A percentile compares a stretch with the other conserved stretches of the same genome.
Evolutionary conservation across 2,113 vertebrate genomes (phyloP).

Genomic region (Rhinopithecus roxellana): DNA sequence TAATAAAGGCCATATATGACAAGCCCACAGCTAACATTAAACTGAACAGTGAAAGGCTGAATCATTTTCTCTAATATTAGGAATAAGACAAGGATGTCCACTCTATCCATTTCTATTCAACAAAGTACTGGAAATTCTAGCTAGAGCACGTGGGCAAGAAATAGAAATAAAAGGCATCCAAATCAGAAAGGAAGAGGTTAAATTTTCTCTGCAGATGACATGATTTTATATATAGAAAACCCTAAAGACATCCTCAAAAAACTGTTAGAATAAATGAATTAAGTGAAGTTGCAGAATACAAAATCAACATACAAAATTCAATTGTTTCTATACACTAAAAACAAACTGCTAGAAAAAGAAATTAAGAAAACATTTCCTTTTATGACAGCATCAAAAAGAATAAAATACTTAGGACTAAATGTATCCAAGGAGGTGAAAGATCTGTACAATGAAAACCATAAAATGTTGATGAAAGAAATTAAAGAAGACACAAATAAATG

Average conservation of each 20-base stretch:
- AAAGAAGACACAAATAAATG: background rate
- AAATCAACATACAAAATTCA: background rate
- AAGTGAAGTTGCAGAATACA: background rate
- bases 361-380: background rate
- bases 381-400: background rate
- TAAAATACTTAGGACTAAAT: background rate
- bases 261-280: background rate
- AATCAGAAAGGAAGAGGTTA: background rate
- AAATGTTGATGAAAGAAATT: background rate
- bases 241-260: background rate
- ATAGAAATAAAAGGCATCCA: background rate
- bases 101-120: background rate
- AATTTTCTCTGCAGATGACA: background rate
- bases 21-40: background rate
- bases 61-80: background rate
- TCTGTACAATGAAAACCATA: background rate
- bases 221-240: background rate
- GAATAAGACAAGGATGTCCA: background rate
- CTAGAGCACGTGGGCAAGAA: background rate
- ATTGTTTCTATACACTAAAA: background rate
- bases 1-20: background rate
- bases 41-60: background rate
- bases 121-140: background rate
- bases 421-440: background rate
- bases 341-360: background rate